These are phyloP conservation scores for Calliphora vomitoria DNA, from an alignment of 2,888 invertebrate species.

Conservation along the genomic window DNA sequence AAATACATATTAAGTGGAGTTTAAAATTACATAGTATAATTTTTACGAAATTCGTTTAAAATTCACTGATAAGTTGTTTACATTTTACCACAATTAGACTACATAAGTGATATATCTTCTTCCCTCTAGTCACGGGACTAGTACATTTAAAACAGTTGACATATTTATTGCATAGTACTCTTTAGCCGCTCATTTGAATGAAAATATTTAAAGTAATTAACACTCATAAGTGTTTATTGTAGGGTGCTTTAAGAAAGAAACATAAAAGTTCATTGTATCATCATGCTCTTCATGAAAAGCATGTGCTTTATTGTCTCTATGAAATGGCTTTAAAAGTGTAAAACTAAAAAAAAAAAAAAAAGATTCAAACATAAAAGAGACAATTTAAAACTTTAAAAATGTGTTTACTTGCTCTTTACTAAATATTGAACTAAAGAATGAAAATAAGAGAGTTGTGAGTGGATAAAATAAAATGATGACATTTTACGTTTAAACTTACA, in stretches of 20 bases:
- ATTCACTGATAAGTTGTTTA: no score
- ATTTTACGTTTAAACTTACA: slow-evolving; percentile 55
- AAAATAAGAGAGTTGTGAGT: slow-evolving; percentile 5
- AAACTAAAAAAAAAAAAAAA: no score
- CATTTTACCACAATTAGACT: no score
- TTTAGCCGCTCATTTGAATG: no score
- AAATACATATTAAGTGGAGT: no score
- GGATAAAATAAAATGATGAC: slow-evolving; percentile 50
- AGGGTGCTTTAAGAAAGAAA: slow-evolving; percentile 5
- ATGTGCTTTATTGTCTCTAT: slow-evolving; percentile 5
- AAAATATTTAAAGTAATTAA: no score
- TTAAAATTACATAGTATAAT: no score
- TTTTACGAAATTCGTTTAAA: no score
- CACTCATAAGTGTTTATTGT: not conserved
- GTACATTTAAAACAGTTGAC: no score
- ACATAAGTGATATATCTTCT: no score
- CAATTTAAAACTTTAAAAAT: slow-evolving; percentile 12
- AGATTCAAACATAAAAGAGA: not conserved
- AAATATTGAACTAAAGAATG: not conserved
- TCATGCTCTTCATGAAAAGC: not conserved
- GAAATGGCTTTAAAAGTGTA: not conserved
- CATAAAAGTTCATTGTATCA: slow-evolving; percentile 42
- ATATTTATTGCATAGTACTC: no score
- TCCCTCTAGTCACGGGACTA: no score
- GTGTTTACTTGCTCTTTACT: not conserved